Evolutionary conservation across 2,888 invertebrate genomes (phyloP).

Genomic region (Drosophila setosimentum): DNA sequence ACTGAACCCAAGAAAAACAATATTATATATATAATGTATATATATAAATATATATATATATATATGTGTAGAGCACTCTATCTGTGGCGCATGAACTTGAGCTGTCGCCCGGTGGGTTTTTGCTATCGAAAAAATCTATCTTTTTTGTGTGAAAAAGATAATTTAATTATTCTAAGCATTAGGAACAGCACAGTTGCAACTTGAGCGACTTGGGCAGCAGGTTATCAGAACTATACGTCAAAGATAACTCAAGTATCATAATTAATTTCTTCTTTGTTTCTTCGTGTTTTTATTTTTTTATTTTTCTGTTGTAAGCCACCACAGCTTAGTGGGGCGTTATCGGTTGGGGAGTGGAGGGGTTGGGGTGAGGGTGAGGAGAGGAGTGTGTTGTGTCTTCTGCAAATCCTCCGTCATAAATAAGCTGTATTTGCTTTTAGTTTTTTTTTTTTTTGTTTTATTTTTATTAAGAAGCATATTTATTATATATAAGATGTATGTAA

Average conservation of each 20-base stretch:
- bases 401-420: constrained; percentile 71
- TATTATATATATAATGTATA: background rate
- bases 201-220: constrained; percentile 25
- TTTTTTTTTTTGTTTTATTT: constrained; percentile 59
- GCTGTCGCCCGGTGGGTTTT: constrained; percentile 17
- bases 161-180: constrained; percentile 66
- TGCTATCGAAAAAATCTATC: constrained; percentile 47
- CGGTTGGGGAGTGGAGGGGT: background rate
- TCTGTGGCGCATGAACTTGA: constrained; percentile 42
- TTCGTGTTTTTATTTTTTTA: background rate
- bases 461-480: constrained; percentile 83
- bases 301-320: constrained; percentile 44
- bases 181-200: constrained; percentile 19
- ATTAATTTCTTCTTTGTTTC: constrained; percentile 68
- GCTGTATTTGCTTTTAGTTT: constrained; percentile 46
- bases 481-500: constrained; percentile 83
- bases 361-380: no score
- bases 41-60: background rate
- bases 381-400: constrained; percentile 31
- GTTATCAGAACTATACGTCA: constrained; percentile 73
- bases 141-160: constrained; percentile 41
- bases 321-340: constrained; percentile 44
- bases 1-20: constrained; percentile 5
- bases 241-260: constrained; percentile 77
- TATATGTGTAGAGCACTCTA: constrained; percentile 6